phyloP scores from a whole-genome alignment of 2,888 invertebrate species.

The Tetragnatha montana region DNA sequence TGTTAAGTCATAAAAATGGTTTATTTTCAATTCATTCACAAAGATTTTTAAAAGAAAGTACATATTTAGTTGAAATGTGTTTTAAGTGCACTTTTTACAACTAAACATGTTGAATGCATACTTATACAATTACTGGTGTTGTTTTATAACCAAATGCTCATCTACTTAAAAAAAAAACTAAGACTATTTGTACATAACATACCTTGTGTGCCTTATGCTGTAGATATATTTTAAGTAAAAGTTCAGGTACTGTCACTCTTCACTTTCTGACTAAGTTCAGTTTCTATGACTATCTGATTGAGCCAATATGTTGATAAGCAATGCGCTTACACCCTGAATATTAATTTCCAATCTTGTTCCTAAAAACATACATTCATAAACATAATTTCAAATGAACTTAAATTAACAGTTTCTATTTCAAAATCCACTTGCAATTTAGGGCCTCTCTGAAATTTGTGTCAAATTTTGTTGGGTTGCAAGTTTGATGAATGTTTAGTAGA shows the following conservation, averaged over 20 bases:
- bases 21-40: background rate
- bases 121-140: background rate
- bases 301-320: background rate
- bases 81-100: no score
- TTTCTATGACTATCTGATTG: background rate
- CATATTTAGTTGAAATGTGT: no score
- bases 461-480: no score
- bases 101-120: background rate
- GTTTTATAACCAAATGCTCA: background rate
- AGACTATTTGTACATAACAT: constrained; percentile 43
- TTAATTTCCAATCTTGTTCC: background rate
- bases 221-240: constrained; percentile 33
- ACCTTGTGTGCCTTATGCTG: constrained; percentile 55
- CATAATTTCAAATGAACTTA: background rate
- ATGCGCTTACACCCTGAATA: background rate
- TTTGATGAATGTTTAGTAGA: no score
- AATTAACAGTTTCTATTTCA: background rate
- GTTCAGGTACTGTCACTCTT: background rate
- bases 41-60: no score
- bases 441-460: no score
- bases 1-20: background rate
- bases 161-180: background rate
- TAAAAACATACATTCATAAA: background rate
- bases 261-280: background rate
- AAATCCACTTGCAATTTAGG: no score